A percentile compares a stretch with the other conserved stretches of the same genome.
Conservation (phyloP, 2,888 invertebrate species). For the Spodoptera exigua region DNA sequence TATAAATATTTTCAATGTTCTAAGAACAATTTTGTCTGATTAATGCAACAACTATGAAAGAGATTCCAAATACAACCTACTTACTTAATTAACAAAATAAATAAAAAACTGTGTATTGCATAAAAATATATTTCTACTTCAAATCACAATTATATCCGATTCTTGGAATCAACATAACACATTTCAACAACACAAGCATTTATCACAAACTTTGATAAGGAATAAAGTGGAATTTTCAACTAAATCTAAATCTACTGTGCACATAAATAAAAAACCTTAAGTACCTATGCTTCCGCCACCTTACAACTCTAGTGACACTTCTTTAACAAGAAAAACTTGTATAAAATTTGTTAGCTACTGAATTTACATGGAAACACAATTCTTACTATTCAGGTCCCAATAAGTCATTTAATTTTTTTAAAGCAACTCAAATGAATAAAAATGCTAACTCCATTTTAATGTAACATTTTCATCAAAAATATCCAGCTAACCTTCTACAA, state of each 20-base stretch:
- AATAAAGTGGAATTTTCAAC: slow-evolving; percentile 44
- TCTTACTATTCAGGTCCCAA: slow-evolving; percentile 7
- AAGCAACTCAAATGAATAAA: no score
- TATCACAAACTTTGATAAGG: slow-evolving; percentile 52
- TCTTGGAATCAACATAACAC: slow-evolving; percentile 70
- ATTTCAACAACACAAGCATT: slow-evolving; percentile 52
- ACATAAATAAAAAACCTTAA: slow-evolving; percentile 45
- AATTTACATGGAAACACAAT: slow-evolving; percentile 6
- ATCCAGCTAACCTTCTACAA: no score
- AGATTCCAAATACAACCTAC: no score
- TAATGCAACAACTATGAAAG: no score
- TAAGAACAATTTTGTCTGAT: no score
- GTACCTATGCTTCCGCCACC: slow-evolving; percentile 54
- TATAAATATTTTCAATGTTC: no score
- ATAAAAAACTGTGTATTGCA: slow-evolving; percentile 58
- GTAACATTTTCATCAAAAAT: no score
- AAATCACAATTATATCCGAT: slow-evolving; percentile 70
- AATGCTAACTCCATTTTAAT: not conserved
- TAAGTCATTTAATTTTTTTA: slow-evolving; percentile 22
- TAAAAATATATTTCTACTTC: slow-evolving; percentile 74
- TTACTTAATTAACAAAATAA: slow-evolving; percentile 12
- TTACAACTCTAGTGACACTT: slow-evolving; percentile 28
- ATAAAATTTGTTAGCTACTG: slow-evolving; percentile 5
- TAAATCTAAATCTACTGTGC: slow-evolving; percentile 57
- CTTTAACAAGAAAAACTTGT: slow-evolving; percentile 21